Conservation (phyloP, 2,888 invertebrate genomes). For the Cantharis rustica region DNA sequence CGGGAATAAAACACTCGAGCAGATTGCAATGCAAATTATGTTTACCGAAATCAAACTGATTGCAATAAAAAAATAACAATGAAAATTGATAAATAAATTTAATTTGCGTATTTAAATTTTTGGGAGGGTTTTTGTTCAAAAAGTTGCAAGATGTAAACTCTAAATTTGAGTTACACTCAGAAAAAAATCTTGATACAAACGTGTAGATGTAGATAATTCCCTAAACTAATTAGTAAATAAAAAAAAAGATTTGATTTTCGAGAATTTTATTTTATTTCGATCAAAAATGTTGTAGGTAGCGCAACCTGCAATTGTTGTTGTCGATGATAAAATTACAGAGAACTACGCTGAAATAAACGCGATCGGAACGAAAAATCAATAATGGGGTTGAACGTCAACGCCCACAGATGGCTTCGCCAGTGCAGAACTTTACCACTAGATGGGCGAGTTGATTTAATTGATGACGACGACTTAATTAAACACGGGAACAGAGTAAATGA, state of each 20-base stretch:
- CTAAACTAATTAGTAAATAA: no score
- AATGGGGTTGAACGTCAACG: background rate
- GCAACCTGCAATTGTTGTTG: background rate
- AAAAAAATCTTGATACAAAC: background rate
- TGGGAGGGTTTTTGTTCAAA: background rate
- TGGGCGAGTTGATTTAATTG: background rate
- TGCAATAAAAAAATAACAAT: conserved; percentile 36
- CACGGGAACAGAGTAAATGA: background rate
- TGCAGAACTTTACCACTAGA: background rate
- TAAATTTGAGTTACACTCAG: no score
- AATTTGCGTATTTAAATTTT: background rate
- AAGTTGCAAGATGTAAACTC: no score
- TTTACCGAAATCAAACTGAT: conserved; percentile 47
- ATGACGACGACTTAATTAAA: background rate
- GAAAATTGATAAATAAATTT: conserved; percentile 4
- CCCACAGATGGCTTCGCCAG: background rate
- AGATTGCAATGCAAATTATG: conserved; percentile 55
- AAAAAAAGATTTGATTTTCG: background rate
- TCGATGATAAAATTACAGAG: background rate
- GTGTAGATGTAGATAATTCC: no score
- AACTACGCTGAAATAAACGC: background rate
- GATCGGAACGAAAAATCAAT: background rate
- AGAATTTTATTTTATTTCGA: background rate
- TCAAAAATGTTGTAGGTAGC: background rate
- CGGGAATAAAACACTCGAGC: conserved; percentile 41